Base-by-base conservation (phyloP, 2,797 vertebrate genomes). In the Gobionotothen gibberifrons region DNA sequence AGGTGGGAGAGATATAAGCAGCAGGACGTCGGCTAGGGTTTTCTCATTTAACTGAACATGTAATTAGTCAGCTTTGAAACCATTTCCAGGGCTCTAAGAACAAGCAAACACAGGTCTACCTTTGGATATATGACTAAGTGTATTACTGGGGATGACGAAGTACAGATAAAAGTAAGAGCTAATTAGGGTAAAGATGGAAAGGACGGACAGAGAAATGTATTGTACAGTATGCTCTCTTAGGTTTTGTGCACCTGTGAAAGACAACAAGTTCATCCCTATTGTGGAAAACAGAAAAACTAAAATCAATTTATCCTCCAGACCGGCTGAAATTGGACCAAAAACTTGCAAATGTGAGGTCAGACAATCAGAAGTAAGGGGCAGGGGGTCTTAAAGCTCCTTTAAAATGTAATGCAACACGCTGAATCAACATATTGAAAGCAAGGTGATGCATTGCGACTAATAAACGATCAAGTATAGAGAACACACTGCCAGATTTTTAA, bases 51-150 rank as follows among this genome's bases (percentile, higher is more conserved):
- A 79, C 42, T 69, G 17, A 46, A 61, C 26, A 66, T 81, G 59
- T 72, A 82, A 86, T 90, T 84, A 80, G 42, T 73, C 32, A 78
- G 70, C 47, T 60, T 53, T 58, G 46, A 36, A 74, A 62, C 56
- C 15, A 58, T 74, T 68, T 70, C 12, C 16, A 55, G 64, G 57
- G 47, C n/a, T 51, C 39, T 40, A 58, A 66, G 59, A 56, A 56
- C 44, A 55, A 64, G 26, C 58, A 75, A 79, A 76, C 5, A 44
- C 32, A 6, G 62, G 36, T 55, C 65, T 70, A 47, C 49, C 49
- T 29, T 74, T 74, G 51, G 69, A 75, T 46, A 46, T 55, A 57
- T 65, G 15, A 51, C 40, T 22, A 60, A 36, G 26, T 61, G 72
- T 64, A 73, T 65, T 43, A 69, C 0, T 5, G 42, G 52, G 15